phyloP scores from a whole-genome alignment of 1,140 invertebrate genomes.

The Cydia splendana region DNA sequence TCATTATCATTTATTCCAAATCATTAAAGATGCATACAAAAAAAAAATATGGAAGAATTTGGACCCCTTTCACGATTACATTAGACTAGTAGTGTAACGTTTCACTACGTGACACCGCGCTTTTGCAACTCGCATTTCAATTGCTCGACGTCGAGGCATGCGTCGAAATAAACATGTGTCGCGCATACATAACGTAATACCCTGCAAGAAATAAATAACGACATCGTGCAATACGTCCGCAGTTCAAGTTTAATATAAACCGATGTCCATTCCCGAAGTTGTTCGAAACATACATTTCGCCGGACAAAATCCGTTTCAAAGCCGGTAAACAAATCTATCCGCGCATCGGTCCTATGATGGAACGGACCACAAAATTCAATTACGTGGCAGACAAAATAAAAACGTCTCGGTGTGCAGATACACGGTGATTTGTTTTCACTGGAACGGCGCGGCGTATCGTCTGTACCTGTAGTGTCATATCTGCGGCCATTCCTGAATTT shows the following conservation, averaged over 20 bases:
- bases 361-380: slow-evolving; percentile 74
- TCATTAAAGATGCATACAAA: not conserved
- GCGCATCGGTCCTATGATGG: slow-evolving; percentile 54
- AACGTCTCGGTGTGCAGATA: slow-evolving; percentile 58
- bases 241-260: not conserved
- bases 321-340: slow-evolving; percentile 50
- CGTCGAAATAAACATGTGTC: slow-evolving; percentile 18
- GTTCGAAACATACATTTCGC: slow-evolving; percentile 39
- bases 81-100: not conserved
- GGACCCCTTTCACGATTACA: not conserved
- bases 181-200: not conserved
- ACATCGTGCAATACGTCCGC: not conserved
- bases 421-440: slow-evolving; percentile 66
- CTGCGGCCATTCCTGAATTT: not conserved
- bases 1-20: no score
- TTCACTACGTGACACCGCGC: slow-evolving; percentile 1
- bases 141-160: slow-evolving; percentile 9
- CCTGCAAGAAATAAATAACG: not conserved
- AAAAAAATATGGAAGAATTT: not conserved
- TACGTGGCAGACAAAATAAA: slow-evolving; percentile 75
- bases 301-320: slow-evolving; percentile 28
- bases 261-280: slow-evolving; percentile 12
- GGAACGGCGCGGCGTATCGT: slow-evolving; percentile 39
- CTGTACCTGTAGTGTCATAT: slow-evolving; percentile 21
- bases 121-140: slow-evolving; percentile 24